Evolutionary conservation across 1,140 invertebrate genomes (phyloP).

Genomic region (Cydia amplana): DNA sequence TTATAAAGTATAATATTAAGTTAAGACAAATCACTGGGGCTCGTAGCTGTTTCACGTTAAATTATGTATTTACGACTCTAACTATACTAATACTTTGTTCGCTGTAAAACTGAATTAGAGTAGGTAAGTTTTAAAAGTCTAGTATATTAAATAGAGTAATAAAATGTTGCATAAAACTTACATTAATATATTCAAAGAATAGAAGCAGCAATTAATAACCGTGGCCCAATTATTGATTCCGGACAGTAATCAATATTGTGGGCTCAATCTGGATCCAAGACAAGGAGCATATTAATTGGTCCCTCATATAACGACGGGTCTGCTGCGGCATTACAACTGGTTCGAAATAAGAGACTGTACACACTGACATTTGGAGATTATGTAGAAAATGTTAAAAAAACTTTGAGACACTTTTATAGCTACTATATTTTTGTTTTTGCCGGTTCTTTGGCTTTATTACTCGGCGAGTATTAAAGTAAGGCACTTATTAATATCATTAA

Average conservation of each 20-base stretch:
- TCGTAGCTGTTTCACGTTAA: neutral
- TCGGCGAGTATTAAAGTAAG: no score
- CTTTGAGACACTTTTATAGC: neutral
- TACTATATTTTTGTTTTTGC: no score
- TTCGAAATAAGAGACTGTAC: conserved; percentile 12
- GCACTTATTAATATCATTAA: no score
- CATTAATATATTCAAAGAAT: conserved; percentile 42
- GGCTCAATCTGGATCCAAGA: conserved; percentile 47
- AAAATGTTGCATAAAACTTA: conserved; percentile 34
- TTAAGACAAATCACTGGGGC: no score
- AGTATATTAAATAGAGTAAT: no score
- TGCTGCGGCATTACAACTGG: conserved; percentile 38
- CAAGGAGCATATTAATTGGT: conserved; percentile 65
- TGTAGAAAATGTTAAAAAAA: neutral
- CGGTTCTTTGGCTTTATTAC: no score
- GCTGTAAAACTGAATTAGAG: conserved; percentile 11
- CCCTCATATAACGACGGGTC: conserved; percentile 54
- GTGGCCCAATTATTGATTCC: conserved; percentile 57
- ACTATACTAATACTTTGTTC: neutral
- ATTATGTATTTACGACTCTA: neutral
- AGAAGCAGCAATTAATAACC: conserved; percentile 61
- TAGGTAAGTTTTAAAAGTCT: no score
- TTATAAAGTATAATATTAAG: no score
- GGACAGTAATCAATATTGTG: conserved; percentile 62
- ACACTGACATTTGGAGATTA: neutral